These are phyloP conservation scores for Eretmochelys imbricata DNA, from an alignment of 2,113 vertebrate genomes.

Conservation along the genomic window DNA sequence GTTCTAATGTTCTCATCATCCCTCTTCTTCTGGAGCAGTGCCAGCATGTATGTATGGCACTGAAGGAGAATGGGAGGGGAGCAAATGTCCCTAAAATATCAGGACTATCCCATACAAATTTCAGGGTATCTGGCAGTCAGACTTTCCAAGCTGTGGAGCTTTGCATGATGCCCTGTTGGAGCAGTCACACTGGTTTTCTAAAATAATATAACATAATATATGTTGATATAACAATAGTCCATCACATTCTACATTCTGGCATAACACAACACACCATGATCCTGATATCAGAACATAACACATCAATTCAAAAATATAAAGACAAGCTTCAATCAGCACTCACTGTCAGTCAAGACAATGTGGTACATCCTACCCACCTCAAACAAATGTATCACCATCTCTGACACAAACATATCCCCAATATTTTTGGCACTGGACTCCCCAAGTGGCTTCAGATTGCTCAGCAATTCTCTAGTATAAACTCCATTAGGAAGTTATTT, in stretches of 20 bases:
- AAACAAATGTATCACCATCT: background rate
- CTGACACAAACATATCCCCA: slow-evolving; percentile 11
- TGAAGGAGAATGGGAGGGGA: slow-evolving; percentile 15
- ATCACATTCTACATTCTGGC: background rate
- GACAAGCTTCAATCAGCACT: slow-evolving; percentile 55
- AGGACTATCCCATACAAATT: slow-evolving; percentile 7
- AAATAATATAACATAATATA: background rate
- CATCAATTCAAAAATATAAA: slow-evolving; percentile 9
- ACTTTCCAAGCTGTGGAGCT: slow-evolving; percentile 46
- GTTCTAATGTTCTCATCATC: slow-evolving; percentile 28
- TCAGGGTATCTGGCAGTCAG: slow-evolving; percentile 29
- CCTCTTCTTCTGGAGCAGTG: slow-evolving; percentile 38
- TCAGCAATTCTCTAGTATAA: slow-evolving; percentile 36
- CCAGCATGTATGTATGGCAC: background rate
- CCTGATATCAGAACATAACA: background rate
- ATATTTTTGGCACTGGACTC: slow-evolving; percentile 29
- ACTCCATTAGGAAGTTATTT: background rate
- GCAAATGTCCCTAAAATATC: background rate
- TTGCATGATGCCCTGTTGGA: slow-evolving; percentile 19
- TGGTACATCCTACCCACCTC: background rate
- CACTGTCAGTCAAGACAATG: slow-evolving; percentile 53
- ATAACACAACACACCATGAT: background rate
- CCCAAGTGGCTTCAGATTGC: slow-evolving; percentile 24
- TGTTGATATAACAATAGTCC: slow-evolving; percentile 28
- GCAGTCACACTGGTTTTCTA: slow-evolving; percentile 21